Percentiles rank a stretch among this genome's conserved stretches.
Evolutionary conservation across 1,140 invertebrate species (phyloP).

Genomic region (Chlorops oryzae): DNA sequence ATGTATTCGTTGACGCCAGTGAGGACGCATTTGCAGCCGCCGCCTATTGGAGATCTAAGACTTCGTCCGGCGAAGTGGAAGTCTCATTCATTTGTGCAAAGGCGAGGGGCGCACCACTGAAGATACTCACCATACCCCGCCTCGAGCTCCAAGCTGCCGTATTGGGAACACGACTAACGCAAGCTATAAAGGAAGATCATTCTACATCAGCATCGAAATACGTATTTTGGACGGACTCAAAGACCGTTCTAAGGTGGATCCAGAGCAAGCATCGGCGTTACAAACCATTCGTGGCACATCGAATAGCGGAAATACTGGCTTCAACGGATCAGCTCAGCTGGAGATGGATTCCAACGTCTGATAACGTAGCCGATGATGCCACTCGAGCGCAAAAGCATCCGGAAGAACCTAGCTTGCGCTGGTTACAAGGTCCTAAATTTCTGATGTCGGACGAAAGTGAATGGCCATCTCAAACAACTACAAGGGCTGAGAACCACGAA

Average conservation of each 20-base stretch:
- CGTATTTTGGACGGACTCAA: conserved; percentile 39
- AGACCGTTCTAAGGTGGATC: conserved; percentile 35
- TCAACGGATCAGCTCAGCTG: conserved; percentile 17
- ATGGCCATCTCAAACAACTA: conserved; percentile 8
- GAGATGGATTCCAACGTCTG: conserved; percentile 22
- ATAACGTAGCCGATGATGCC: conserved; percentile 30
- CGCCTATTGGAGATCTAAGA: conserved; percentile 33
- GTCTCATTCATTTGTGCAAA: conserved; percentile 21
- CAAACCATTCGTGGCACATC: conserved; percentile 45
- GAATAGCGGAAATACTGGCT: conserved; percentile 41
- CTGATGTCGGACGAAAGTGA: conserved; percentile 2
- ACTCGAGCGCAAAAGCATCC: conserved; percentile 9
- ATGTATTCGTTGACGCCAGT: conserved; percentile 30
- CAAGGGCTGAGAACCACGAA: too few relatives aligned
- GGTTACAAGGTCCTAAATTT: conserved; percentile 22
- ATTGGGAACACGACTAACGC: conserved; percentile 19
- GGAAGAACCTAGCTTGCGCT: neutral
- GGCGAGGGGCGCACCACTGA: conserved; percentile 21
- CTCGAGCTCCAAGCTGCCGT: conserved; percentile 31
- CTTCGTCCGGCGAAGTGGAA: conserved; percentile 3
- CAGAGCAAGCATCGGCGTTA: conserved; percentile 19
- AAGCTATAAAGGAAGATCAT: neutral
- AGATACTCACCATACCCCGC: conserved; percentile 23
- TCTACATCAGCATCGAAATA: conserved; percentile 7
- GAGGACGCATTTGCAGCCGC: conserved; percentile 29